Conservation (phyloP, 2,113 vertebrate species). For the Hucho hucho region DNA sequence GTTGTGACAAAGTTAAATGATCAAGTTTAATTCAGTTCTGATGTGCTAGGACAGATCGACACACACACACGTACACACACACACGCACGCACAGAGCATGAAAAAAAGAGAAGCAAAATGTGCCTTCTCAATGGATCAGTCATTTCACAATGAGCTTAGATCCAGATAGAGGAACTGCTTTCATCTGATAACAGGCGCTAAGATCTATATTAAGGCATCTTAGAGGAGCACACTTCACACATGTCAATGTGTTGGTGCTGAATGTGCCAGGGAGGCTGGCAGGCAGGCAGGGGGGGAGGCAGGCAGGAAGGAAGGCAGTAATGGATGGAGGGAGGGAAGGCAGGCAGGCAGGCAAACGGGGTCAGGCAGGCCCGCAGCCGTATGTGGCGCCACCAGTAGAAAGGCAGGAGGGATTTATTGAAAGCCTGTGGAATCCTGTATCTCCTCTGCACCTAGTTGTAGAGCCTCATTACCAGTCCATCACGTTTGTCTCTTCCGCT, state of each 20-base stretch:
- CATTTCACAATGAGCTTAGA: slow-evolving; percentile 47
- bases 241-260: slow-evolving; percentile 12
- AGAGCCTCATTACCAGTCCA: slow-evolving; percentile 9
- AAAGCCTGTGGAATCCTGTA: slow-evolving; percentile 13
- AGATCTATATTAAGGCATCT: slow-evolving; percentile 53
- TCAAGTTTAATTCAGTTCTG: background rate
- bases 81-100: background rate
- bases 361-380: too few species aligned
- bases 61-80: background rate
- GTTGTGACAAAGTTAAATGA: background rate
- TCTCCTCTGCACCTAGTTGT: too few species aligned
- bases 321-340: too few species aligned
- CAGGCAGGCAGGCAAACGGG: too few species aligned
- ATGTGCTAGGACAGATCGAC: background rate
- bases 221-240: slow-evolving; percentile 26
- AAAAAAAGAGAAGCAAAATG: background rate
- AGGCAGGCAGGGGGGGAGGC: too few species aligned
- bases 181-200: slow-evolving; percentile 47
- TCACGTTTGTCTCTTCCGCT: background rate
- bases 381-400: slow-evolving; percentile 6
- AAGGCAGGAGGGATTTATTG: slow-evolving; percentile 3
- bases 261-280: background rate
- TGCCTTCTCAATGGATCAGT: slow-evolving; percentile 23
- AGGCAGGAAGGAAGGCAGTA: too few species aligned
- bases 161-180: slow-evolving; percentile 39